Evolutionary conservation across 2,113 vertebrate genomes (phyloP).

Genomic region (Chionis minor): DNA sequence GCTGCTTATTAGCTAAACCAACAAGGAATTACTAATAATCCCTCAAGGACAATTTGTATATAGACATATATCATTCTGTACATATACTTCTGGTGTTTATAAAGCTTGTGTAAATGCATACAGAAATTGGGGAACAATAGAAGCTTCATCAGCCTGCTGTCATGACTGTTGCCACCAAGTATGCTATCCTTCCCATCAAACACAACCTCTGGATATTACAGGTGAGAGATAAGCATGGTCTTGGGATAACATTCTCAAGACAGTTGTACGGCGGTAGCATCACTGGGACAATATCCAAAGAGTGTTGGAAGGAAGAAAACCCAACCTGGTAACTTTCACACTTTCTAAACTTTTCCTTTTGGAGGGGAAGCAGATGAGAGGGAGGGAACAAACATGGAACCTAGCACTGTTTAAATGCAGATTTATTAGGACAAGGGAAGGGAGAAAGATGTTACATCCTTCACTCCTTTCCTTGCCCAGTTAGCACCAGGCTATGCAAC

Average conservation of each 20-base stretch:
- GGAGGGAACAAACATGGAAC: not conserved
- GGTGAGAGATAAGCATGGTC: not conserved
- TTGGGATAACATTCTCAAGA: not conserved
- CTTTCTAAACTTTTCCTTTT: not conserved
- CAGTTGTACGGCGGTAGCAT: not conserved
- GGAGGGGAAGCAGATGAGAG: not conserved
- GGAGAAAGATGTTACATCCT: not conserved
- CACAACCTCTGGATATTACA: not conserved
- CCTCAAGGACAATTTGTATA: not conserved
- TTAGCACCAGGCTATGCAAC: not conserved
- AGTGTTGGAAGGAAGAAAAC: not conserved
- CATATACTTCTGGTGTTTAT: not conserved
- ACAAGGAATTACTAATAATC: conserved; percentile 20
- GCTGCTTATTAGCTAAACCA: conserved; percentile 15
- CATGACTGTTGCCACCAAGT: not conserved
- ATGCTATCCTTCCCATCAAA: not conserved
- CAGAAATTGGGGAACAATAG: not conserved
- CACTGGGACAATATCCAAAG: not conserved
- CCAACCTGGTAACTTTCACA: not conserved
- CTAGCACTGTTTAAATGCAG: not conserved
- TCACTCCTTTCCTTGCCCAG: not conserved
- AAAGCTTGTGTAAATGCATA: not conserved
- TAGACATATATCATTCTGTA: not conserved
- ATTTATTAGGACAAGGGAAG: not conserved
- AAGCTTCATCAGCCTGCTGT: not conserved